These are phyloP conservation scores for Anabacerthia variegaticeps DNA, from an alignment of 2,797 vertebrate genomes.

Conservation along the genomic window DNA sequence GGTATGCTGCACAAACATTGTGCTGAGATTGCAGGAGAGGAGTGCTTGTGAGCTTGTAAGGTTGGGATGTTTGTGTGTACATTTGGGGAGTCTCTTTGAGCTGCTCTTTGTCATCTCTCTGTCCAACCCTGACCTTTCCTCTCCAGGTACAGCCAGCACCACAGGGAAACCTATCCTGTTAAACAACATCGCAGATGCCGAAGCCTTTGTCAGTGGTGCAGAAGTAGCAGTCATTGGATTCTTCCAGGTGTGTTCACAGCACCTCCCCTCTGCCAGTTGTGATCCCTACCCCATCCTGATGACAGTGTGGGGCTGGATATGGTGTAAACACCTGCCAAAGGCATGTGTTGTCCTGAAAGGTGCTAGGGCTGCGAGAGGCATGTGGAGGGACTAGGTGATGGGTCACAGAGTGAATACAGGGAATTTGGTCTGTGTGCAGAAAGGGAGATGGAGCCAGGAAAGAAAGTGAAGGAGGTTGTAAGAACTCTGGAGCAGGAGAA, in stretches of 20 bases:
- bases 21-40: neutral
- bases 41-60: neutral
- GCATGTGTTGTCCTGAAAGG: neutral
- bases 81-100: neutral
- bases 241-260: slow-evolving; percentile 74
- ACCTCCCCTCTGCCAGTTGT: neutral
- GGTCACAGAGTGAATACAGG: neutral
- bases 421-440: neutral
- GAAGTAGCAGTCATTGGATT: slow-evolving; percentile 77
- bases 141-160: neutral
- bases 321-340: neutral
- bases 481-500: neutral
- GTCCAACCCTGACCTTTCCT: neutral
- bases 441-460: neutral
- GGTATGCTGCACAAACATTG: neutral
- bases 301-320: neutral
- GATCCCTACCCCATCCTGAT: neutral
- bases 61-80: rapidly evolving
- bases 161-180: slow-evolving; percentile 3
- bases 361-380: neutral
- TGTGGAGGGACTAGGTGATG: neutral
- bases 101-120: neutral
- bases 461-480: neutral
- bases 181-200: neutral
- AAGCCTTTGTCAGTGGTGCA: slow-evolving; percentile 53